These are phyloP conservation scores for Formica exsecta DNA, from an alignment of 1,140 invertebrate genomes.

Conservation along the genomic window DNA sequence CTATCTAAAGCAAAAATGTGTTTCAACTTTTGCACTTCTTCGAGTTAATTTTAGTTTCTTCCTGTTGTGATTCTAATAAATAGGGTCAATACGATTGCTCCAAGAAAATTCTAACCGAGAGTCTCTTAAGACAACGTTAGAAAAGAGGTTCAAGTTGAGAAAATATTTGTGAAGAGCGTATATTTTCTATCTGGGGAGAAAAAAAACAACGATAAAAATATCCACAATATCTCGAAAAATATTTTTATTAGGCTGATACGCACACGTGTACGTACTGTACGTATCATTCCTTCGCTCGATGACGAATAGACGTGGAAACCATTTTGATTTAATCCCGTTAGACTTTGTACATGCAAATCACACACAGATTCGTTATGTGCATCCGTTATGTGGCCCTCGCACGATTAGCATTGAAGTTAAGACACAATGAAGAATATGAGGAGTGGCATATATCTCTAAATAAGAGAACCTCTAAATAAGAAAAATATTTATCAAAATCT, in stretches of 20 bases:
- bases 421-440: constrained; percentile 35
- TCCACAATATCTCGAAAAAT: constrained; percentile 25
- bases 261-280: background rate
- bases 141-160: background rate
- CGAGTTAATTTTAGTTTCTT: background rate
- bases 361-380: constrained; percentile 3
- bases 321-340: constrained; percentile 50
- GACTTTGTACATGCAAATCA: constrained; percentile 25
- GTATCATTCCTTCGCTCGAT: constrained; percentile 29
- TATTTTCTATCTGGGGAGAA: background rate
- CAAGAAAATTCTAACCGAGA: background rate
- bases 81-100: background rate
- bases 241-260: constrained; percentile 25
- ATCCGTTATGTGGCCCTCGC: constrained; percentile 49
- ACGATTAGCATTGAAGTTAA: constrained; percentile 30
- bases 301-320: constrained; percentile 36
- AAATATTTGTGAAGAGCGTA: constrained; percentile 24
- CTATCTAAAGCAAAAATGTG: background rate
- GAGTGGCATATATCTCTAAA: background rate
- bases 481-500: background rate
- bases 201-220: background rate
- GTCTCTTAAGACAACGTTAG: no score
- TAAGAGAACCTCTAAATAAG: background rate
- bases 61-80: background rate
- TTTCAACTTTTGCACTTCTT: background rate